Percentiles rank a stretch among this genome's conserved stretches.
Conservation (phyloP, 2,888 invertebrate genomes). For the Tryphoninae sp. region DNA sequence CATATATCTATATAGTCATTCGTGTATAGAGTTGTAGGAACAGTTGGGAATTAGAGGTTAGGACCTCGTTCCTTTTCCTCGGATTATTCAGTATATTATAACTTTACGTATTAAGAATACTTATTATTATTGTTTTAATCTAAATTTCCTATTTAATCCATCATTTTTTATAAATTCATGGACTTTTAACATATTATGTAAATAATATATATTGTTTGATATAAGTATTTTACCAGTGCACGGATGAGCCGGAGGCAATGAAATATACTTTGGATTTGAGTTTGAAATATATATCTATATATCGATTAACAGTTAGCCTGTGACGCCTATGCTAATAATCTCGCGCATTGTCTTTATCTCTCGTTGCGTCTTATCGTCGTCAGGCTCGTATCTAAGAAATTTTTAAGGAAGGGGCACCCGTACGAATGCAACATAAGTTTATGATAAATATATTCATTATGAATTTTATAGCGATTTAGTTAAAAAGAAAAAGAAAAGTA, state of each 20-base stretch:
- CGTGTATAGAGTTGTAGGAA: no score
- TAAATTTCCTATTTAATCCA: no score
- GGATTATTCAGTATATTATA: no score
- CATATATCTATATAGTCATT: constrained; percentile 7
- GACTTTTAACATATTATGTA: no score
- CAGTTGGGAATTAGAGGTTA: no score
- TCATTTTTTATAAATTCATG: no score
- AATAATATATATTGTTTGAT: no score
- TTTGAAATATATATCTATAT: constrained; percentile 5
- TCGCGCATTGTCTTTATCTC: constrained; percentile 45
- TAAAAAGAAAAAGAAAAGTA: background rate
- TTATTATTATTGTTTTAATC: no score
- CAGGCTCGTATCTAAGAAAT: constrained; percentile 50
- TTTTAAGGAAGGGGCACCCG: background rate
- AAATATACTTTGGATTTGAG: background rate
- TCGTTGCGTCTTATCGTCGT: constrained; percentile 46
- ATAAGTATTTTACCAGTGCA: no score
- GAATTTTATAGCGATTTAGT: no score
- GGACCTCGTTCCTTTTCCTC: no score
- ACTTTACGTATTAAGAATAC: no score
- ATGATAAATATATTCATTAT: background rate
- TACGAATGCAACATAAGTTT: background rate
- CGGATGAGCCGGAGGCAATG: background rate
- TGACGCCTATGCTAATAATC: constrained; percentile 43
- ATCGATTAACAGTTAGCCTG: background rate